These are phyloP conservation scores for Oryzias melastigma DNA, from an alignment of 2,113 vertebrate genomes.

Conservation along the genomic window DNA sequence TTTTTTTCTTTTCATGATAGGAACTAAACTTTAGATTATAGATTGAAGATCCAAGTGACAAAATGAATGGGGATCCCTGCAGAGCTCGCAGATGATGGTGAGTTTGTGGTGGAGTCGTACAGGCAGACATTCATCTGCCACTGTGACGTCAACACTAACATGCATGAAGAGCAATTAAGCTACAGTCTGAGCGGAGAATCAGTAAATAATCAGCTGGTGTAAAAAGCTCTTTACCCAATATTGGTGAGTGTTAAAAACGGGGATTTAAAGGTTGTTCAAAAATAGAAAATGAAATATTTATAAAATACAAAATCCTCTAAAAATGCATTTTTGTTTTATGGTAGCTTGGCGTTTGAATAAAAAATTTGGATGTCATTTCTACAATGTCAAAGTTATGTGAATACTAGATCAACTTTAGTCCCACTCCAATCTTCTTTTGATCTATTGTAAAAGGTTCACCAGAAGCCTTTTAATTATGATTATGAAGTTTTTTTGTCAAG, in stretches of 20 bases:
- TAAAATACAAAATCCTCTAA: too few relatives aligned
- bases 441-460: too few relatives aligned
- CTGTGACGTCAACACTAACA: conserved; percentile 63
- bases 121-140: conserved; percentile 65
- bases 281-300: neutral
- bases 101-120: conserved; percentile 39
- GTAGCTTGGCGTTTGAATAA: too few relatives aligned
- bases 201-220: conserved; percentile 60
- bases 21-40: too few relatives aligned
- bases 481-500: too few relatives aligned
- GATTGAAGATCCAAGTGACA: neutral
- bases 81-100: conserved; percentile 10
- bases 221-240: conserved; percentile 59
- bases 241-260: conserved; percentile 52
- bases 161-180: conserved; percentile 62
- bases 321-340: too few relatives aligned
- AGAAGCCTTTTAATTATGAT: too few relatives aligned
- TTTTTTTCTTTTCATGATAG: too few relatives aligned
- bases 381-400: too few relatives aligned
- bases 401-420: too few relatives aligned
- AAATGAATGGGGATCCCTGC: neutral
- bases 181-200: conserved; percentile 28
- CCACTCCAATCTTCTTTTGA: too few relatives aligned
- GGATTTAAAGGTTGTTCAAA: conserved; percentile 9
- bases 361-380: too few relatives aligned